Conservation (phyloP, 2,888 invertebrate species). For the Melieria omissa region DNA sequence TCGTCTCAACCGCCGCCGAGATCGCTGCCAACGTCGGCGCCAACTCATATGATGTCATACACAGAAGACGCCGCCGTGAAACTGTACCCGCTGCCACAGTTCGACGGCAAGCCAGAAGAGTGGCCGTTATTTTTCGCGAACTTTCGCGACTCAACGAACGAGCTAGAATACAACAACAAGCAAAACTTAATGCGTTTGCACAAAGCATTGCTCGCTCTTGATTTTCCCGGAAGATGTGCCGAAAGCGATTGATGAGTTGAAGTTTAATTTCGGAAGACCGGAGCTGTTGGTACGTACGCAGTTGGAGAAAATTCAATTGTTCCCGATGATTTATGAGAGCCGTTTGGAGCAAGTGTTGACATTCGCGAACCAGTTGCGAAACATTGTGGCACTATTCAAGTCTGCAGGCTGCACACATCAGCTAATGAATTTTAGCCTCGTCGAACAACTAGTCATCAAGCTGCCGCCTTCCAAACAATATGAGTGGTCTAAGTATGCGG, state of each 20-base stretch:
- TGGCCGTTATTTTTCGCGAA: slow-evolving; percentile 5
- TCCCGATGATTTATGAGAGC: slow-evolving; percentile 24
- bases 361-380: background rate
- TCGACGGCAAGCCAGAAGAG: slow-evolving; percentile 19
- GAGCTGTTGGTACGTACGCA: slow-evolving; percentile 33
- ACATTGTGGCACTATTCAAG: slow-evolving; percentile 26
- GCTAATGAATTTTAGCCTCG: slow-evolving; percentile 28
- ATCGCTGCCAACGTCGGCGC: too few relatives aligned
- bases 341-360: slow-evolving; percentile 4
- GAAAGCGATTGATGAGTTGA: slow-evolving; percentile 23
- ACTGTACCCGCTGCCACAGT: slow-evolving; percentile 4
- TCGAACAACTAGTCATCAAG: slow-evolving; percentile 33
- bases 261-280: slow-evolving; percentile 36
- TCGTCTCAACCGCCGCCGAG: too few relatives aligned
- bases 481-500: slow-evolving; percentile 33
- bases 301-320: slow-evolving; percentile 25
- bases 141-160: slow-evolving; percentile 11
- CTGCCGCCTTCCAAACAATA: slow-evolving; percentile 40
- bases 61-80: background rate
- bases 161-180: slow-evolving; percentile 3
- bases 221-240: slow-evolving; percentile 23
- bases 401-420: slow-evolving; percentile 35
- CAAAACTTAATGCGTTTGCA: slow-evolving; percentile 18
- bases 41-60: too few relatives aligned
- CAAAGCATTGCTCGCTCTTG: slow-evolving; percentile 6